Evolutionary conservation across 1,140 invertebrate species (phyloP), one percentile per base, ranked within the genome.

Genomic region (Pteromalus puparum): DNA sequence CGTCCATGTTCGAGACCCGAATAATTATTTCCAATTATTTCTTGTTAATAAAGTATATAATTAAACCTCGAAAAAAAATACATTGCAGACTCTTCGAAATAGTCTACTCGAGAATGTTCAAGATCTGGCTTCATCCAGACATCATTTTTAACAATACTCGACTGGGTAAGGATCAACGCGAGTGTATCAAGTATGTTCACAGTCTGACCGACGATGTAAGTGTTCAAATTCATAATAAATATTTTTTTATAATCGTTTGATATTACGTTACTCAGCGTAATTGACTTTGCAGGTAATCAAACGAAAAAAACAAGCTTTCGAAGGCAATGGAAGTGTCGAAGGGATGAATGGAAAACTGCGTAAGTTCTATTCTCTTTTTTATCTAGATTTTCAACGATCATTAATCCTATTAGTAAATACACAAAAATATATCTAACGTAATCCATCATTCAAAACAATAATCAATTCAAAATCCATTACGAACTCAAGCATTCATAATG

Each of bases 121-220:
- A 92, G 38, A 93, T 95, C 1, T 94, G 94, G 93, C 87, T 95
- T 1, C 95, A 95, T 90, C 91, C 92, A 2, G 91, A 95, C 72
- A 88, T 93, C 26, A 88, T 96, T 18, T 96, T 94, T 86, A 89
- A 92, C 73, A 83, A 90, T 4, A 92, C 93, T 34, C 89, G 91
- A 90, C 10, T 87, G 86, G 75, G 93, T 91, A 13, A 92, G 86
- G 91, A 92, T 82, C 93, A 95, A 67, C 86, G 92, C 12, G 85
- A 90, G 82, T 94, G 93, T 86, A 86, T 96, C 1, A 90, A 93
- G 68, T 92, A 93, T 84, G 90, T 96, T 9, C 95, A 96, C 87
- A 89, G 89, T 26, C 95, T 96, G 80, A 95, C 95, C 3, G 90
- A 94, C 76, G 91, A 94, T 87, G 94, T 95, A 81, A 88, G 79